Conservation (phyloP, 2,113 vertebrate species). For the Salvator merianae region DNA sequence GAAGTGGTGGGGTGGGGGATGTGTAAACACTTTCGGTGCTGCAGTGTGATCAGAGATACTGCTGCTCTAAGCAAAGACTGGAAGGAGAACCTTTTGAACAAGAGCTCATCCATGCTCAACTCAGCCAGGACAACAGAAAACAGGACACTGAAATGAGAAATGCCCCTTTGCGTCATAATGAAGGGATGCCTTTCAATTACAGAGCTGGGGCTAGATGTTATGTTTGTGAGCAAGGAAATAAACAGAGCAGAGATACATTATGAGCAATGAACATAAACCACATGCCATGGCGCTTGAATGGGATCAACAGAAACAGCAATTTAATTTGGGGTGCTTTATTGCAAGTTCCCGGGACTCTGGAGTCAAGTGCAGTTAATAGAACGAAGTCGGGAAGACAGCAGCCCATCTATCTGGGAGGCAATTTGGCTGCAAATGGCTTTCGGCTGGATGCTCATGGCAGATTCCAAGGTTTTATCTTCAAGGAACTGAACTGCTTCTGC, state of each 20-base stretch:
- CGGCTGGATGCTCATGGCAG: background rate
- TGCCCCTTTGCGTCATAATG: slow-evolving; percentile 8
- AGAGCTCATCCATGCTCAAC: slow-evolving; percentile 14
- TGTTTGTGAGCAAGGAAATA: background rate
- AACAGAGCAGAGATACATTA: slow-evolving; percentile 28
- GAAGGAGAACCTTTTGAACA: background rate
- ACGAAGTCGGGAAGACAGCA: slow-evolving; percentile 21
- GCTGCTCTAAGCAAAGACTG: background rate
- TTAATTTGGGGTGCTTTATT: slow-evolving; percentile 37
- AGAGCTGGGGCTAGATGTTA: slow-evolving; percentile 34
- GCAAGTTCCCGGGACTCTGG: slow-evolving; percentile 38
- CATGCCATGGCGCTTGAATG: background rate
- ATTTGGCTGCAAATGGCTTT: slow-evolving; percentile 39
- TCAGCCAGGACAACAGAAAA: background rate
- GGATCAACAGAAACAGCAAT: slow-evolving; percentile 48
- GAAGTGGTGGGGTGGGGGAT: too few relatives aligned
- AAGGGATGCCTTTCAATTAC: slow-evolving; percentile 10
- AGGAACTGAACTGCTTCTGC: background rate
- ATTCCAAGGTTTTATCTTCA: background rate
- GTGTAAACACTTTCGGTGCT: too few relatives aligned
- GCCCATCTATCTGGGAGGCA: slow-evolving; percentile 25
- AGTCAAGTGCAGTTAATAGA: slow-evolving; percentile 34
- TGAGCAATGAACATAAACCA: slow-evolving; percentile 38
- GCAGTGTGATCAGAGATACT: background rate
- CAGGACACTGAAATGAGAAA: slow-evolving; percentile 12